phyloP scores from a whole-genome alignment of 1,140 invertebrate genomes.

The Listronotus oregonensis region DNA sequence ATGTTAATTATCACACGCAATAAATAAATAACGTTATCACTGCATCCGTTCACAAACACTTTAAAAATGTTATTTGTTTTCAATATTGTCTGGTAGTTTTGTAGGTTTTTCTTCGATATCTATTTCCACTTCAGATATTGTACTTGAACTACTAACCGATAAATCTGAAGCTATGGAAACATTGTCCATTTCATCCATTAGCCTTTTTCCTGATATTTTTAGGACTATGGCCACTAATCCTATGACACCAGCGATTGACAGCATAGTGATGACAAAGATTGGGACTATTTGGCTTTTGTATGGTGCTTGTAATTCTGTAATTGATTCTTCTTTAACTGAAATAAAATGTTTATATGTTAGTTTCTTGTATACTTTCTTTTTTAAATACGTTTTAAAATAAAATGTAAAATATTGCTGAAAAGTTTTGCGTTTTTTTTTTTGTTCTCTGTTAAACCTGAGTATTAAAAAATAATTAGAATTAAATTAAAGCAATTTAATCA shows the following conservation, averaged over 20 bases:
- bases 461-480: too few species aligned
- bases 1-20: not conserved
- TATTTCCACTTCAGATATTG: constrained; percentile 42
- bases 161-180: constrained; percentile 49
- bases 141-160: constrained; percentile 48
- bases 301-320: constrained; percentile 2
- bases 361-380: too few species aligned
- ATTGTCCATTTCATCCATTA: constrained; percentile 43
- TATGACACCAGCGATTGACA: constrained; percentile 49
- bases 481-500: too few species aligned
- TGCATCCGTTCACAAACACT: not conserved
- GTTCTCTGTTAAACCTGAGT: too few species aligned
- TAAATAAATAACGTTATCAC: constrained; percentile 26
- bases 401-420: too few species aligned
- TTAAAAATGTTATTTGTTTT: not conserved
- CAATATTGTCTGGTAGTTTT: constrained; percentile 12
- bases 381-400: too few species aligned
- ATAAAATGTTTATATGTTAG: constrained; percentile 7
- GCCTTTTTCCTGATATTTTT: constrained; percentile 41
- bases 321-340: constrained; percentile 42
- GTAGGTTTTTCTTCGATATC: constrained; percentile 12
- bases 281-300: constrained; percentile 45
- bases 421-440: too few species aligned
- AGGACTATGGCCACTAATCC: constrained; percentile 46
- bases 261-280: constrained; percentile 47